Conservation (phyloP, 2,888 invertebrate genomes). For the Sinodicranocentrus sp. region DNA sequence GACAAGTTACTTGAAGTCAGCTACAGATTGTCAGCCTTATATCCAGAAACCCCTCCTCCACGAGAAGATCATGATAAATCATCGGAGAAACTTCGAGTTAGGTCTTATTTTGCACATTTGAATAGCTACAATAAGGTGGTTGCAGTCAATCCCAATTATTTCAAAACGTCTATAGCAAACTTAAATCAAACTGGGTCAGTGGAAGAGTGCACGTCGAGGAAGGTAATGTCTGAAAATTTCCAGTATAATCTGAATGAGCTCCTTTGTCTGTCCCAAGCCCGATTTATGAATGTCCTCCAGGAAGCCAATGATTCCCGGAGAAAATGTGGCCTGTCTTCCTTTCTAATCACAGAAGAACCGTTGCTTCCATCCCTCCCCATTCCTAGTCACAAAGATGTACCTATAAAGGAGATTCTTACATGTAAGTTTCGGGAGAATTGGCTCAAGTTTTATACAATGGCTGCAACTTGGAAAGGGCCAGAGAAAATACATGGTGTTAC, state of each 20-base stretch:
- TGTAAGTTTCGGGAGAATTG: conserved; percentile 29
- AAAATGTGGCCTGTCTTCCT: not conserved
- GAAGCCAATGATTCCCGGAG: conserved; percentile 14
- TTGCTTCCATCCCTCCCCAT: not conserved
- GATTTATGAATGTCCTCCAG: conserved; percentile 9
- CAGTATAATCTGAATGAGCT: not conserved
- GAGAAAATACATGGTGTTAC: not conserved
- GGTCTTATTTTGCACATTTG: conserved; percentile 18
- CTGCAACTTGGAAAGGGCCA: conserved; percentile 27
- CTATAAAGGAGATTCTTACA: conserved; percentile 4
- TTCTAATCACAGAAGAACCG: not conserved
- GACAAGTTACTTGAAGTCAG: conserved; percentile 48
- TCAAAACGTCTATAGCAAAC: not conserved
- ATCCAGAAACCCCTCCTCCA: too few relatives aligned
- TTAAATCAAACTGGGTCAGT: not conserved
- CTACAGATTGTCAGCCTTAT: not conserved
- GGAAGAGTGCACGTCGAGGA: not conserved
- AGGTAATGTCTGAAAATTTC: not conserved
- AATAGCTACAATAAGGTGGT: conserved; percentile 22
- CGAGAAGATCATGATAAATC: not conserved
- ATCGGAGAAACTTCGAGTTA: not conserved
- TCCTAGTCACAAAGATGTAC: not conserved
- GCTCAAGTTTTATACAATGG: conserved; percentile 49
- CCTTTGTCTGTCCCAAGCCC: conserved; percentile 2
- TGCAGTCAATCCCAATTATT: not conserved